Conservation (phyloP, 2,113 vertebrate genomes). For the Pleuronectes platessa region DNA sequence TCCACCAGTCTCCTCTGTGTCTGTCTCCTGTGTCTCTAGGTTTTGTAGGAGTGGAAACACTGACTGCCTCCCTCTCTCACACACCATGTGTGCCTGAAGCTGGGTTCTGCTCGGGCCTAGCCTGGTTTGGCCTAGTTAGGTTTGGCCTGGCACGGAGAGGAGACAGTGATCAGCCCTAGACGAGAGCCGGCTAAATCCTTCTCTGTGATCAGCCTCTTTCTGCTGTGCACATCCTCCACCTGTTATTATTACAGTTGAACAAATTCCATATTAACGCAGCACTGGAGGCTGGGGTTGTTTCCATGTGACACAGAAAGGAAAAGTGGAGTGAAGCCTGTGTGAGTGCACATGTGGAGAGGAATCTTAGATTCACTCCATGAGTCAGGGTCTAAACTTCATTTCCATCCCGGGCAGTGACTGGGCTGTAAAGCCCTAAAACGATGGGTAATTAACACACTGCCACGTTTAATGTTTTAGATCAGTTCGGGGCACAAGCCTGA, state of each 20-base stretch:
- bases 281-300: conserved; percentile 32
- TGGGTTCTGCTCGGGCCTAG: conserved; percentile 22
- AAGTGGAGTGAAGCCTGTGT: conserved; percentile 30
- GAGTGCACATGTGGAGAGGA: conserved; percentile 46
- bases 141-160: conserved; percentile 30
- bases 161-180: conserved; percentile 50
- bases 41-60: conserved; percentile 63
- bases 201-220: conserved; percentile 44
- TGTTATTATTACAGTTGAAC: conserved; percentile 61
- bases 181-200: conserved; percentile 27
- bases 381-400: conserved; percentile 69
- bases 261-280: conserved; percentile 60
- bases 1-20: conserved; percentile 51
- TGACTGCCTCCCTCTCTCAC: conserved; percentile 36
- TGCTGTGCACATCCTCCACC: conserved; percentile 54
- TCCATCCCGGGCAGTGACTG: conserved; percentile 51
- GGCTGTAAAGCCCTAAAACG: conserved; percentile 53
- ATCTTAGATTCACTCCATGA: conserved; percentile 60
- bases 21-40: conserved; percentile 38
- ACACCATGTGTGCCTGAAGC: conserved; percentile 37
- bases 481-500: conserved; percentile 24
- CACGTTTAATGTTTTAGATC: conserved; percentile 40
- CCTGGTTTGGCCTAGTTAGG: conserved; percentile 24
- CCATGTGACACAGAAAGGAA: conserved; percentile 30
- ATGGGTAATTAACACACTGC: conserved; percentile 55